Percentiles rank a stretch among this genome's conserved stretches.
phyloP scores from a whole-genome alignment of 1,140 invertebrate genomes.

The Drosophila takahashii region DNA sequence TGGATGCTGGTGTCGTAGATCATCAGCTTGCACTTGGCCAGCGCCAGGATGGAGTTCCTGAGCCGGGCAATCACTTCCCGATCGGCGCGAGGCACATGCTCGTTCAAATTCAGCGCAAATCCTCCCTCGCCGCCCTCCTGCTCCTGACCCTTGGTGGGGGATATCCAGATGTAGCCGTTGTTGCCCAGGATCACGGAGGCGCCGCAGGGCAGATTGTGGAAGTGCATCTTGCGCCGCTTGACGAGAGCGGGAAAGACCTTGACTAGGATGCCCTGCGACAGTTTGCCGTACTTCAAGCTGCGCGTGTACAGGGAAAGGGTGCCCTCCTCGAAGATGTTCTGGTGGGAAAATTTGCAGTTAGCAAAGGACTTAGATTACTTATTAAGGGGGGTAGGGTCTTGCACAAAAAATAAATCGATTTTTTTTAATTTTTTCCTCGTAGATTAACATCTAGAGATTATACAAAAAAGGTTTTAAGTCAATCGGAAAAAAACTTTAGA shows the following conservation, averaged over 20 bases:
- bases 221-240: slow-evolving; percentile 97
- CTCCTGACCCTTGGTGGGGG: slow-evolving; percentile 88
- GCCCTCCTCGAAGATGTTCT: slow-evolving; percentile 96
- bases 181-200: slow-evolving; percentile 97
- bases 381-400: no score
- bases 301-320: slow-evolving; percentile 97
- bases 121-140: slow-evolving; percentile 91
- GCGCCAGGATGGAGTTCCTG: slow-evolving; percentile 94
- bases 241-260: slow-evolving; percentile 97
- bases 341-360: no score
- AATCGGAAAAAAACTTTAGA: no score
- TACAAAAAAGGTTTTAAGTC: no score
- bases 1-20: slow-evolving; percentile 96
- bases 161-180: slow-evolving; percentile 99
- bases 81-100: slow-evolving; percentile 89
- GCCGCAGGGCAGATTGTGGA: slow-evolving; percentile 96
- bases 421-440: no score
- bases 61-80: slow-evolving; percentile 94
- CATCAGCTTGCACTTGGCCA: slow-evolving; percentile 94
- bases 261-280: slow-evolving; percentile 94
- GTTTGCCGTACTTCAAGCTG: slow-evolving; percentile 98
- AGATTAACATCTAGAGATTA: no score
- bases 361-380: no score
- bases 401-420: no score
- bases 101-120: slow-evolving; percentile 92